Conservation (phyloP, 2,888 invertebrate species). For the Caenorhabditis doughertyi region DNA sequence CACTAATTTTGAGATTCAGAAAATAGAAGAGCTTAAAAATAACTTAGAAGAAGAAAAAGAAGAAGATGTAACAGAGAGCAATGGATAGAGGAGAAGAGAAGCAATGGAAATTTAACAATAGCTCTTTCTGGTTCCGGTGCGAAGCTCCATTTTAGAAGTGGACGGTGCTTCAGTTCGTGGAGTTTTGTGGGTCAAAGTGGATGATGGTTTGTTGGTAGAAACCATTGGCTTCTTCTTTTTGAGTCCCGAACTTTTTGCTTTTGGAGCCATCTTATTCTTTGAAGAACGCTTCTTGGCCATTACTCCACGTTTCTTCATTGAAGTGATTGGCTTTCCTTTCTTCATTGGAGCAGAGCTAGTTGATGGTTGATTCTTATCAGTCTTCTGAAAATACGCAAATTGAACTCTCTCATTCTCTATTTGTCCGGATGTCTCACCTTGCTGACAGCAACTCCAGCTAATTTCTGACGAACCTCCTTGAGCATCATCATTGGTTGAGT, state of each 20-base stretch:
- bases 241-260: slow-evolving; percentile 15
- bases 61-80: background rate
- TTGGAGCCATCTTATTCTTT: slow-evolving; percentile 47
- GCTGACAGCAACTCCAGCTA: slow-evolving; percentile 45
- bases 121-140: slow-evolving; percentile 61
- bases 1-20: slow-evolving; percentile 22
- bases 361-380: slow-evolving; percentile 37
- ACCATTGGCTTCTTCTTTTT: slow-evolving; percentile 31
- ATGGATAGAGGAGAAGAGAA: background rate
- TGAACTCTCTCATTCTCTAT: background rate
- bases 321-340: slow-evolving; percentile 25
- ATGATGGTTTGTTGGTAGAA: background rate
- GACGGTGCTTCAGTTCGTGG: slow-evolving; percentile 36
- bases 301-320: slow-evolving; percentile 35
- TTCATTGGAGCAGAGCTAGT: slow-evolving; percentile 30
- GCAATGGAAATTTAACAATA: slow-evolving; percentile 30
- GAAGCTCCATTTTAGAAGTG: slow-evolving; percentile 50
- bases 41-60: slow-evolving; percentile 10
- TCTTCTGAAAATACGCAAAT: slow-evolving; percentile 13
- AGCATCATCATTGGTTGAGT: slow-evolving; percentile 45
- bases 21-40: slow-evolving; percentile 25
- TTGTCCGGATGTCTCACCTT: slow-evolving; percentile 12
- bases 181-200: slow-evolving; percentile 37
- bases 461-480: slow-evolving; percentile 54
- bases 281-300: slow-evolving; percentile 43